Evolutionary conservation across 2,888 invertebrate species (phyloP).

Genomic region (Melangyna quadrimaculata): DNA sequence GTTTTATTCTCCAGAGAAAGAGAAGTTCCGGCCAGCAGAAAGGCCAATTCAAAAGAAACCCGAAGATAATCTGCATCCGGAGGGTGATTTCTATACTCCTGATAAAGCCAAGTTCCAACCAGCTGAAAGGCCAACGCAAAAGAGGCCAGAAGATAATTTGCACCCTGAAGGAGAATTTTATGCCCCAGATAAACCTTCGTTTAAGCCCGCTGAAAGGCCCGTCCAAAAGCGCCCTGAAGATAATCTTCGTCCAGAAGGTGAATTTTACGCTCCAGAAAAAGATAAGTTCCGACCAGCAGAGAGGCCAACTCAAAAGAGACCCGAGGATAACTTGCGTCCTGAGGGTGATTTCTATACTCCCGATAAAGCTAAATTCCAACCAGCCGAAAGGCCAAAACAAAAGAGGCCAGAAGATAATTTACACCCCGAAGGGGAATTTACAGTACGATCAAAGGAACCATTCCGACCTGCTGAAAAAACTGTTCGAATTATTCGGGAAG

Average conservation of each 20-base stretch:
- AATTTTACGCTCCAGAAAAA: constrained; percentile 81
- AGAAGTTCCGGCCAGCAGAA: constrained; percentile 81
- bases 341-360: constrained; percentile 81
- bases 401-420: constrained; percentile 82
- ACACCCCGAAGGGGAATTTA: constrained; percentile 83
- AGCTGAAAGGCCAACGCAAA: constrained; percentile 80
- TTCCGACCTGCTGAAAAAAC: constrained; percentile 81
- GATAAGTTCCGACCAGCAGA: constrained; percentile 77
- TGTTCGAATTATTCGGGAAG: not conserved
- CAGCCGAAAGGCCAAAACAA: constrained; percentile 81
- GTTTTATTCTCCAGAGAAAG: no score
- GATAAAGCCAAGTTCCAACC: constrained; percentile 79
- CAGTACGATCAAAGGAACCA: constrained; percentile 77
- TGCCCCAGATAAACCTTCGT: constrained; percentile 75
- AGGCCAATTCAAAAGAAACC: constrained; percentile 81
- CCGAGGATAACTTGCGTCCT: constrained; percentile 84
- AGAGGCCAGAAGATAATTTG: constrained; percentile 81
- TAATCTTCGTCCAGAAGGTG: constrained; percentile 83
- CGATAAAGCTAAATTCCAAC: constrained; percentile 79
- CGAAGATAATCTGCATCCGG: constrained; percentile 82
- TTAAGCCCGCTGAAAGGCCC: constrained; percentile 79
- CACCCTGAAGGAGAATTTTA: constrained; percentile 74
- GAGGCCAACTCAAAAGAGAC: constrained; percentile 81
- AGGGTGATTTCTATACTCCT: constrained; percentile 80
- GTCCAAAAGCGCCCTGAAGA: constrained; percentile 81